Percentiles rank a stretch among this genome's conserved stretches.
Conservation (phyloP, 2,797 vertebrate genomes). For the Kryptolebias ocellatus region DNA sequence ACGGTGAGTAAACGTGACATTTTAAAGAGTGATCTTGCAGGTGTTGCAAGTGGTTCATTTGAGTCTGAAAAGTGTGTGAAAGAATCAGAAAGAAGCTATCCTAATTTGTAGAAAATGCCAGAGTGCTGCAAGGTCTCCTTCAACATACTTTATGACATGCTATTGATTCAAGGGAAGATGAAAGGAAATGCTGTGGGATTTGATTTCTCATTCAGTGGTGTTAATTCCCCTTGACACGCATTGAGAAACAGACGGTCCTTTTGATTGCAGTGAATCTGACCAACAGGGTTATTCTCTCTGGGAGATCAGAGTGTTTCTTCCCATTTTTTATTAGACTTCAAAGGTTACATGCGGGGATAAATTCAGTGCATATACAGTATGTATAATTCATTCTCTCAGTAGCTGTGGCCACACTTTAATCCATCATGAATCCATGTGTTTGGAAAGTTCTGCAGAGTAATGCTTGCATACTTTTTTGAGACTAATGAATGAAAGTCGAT, state of each 20-base stretch:
- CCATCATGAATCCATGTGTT: conserved; percentile 39
- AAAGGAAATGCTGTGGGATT: conserved; percentile 73
- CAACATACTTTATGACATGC: conserved; percentile 64
- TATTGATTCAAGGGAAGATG: conserved; percentile 73
- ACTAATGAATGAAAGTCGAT: conserved; percentile 30
- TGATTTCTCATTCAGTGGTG: conserved; percentile 69
- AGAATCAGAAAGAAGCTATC: conserved; percentile 25
- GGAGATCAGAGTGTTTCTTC: conserved; percentile 67
- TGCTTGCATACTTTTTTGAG: conserved; percentile 28
- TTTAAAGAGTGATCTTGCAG: conserved; percentile 19
- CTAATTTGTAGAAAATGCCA: conserved; percentile 38
- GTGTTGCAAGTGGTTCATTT: conserved; percentile 34
- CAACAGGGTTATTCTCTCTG: conserved; percentile 67
- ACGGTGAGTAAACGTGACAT: conserved; percentile 41
- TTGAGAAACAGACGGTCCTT: conserved; percentile 63
- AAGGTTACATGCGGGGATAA: conserved; percentile 65
- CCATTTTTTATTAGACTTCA: conserved; percentile 72
- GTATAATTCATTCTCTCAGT: conserved; percentile 45
- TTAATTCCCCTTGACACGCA: conserved; percentile 67
- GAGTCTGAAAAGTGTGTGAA: conserved; percentile 28
- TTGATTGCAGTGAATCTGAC: conserved; percentile 71
- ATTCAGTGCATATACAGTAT: conserved; percentile 50
- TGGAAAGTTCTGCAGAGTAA: conserved; percentile 14
- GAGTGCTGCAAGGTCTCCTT: conserved; percentile 40
- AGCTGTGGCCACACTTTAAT: conserved; percentile 47